Evolutionary conservation across 1,140 invertebrate species (phyloP).

Genomic region (Halictus rubicundus): DNA sequence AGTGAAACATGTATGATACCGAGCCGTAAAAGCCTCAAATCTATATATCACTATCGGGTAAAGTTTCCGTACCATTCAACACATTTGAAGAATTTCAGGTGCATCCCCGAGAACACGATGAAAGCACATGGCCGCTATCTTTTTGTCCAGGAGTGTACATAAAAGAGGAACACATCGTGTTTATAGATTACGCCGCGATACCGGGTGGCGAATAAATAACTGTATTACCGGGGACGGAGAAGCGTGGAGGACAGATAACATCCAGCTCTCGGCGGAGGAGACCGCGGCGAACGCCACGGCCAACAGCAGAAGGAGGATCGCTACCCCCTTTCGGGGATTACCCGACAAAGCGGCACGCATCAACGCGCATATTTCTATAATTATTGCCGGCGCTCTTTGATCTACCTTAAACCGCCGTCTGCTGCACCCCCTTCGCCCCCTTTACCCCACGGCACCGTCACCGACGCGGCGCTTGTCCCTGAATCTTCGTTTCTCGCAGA

Average conservation of each 20-base stretch:
- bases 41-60: too few relatives aligned
- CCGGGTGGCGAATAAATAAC: constrained; percentile 73
- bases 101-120: too few relatives aligned
- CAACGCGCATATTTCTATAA: constrained; percentile 79
- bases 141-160: not conserved
- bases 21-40: too few relatives aligned
- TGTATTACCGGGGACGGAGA: constrained; percentile 72
- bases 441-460: not conserved
- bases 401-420: constrained; percentile 61
- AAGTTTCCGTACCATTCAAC: too few relatives aligned
- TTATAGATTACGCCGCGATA: constrained; percentile 73
- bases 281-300: not conserved
- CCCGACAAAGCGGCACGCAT: constrained; percentile 68
- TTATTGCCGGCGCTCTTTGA: constrained; percentile 79
- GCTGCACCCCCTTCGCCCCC: constrained; percentile 42
- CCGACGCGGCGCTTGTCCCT: constrained; percentile 18
- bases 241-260: constrained; percentile 67
- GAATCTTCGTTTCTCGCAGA: constrained; percentile 44
- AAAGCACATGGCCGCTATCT: not conserved
- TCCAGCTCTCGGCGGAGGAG: constrained; percentile 60
- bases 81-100: too few relatives aligned
- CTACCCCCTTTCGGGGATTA: constrained; percentile 63
- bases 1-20: too few relatives aligned
- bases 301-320: constrained; percentile 27
- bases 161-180: constrained; percentile 58